Base-by-base conservation (phyloP, 2,113 vertebrate species). In the Tichodroma muraria region DNA sequence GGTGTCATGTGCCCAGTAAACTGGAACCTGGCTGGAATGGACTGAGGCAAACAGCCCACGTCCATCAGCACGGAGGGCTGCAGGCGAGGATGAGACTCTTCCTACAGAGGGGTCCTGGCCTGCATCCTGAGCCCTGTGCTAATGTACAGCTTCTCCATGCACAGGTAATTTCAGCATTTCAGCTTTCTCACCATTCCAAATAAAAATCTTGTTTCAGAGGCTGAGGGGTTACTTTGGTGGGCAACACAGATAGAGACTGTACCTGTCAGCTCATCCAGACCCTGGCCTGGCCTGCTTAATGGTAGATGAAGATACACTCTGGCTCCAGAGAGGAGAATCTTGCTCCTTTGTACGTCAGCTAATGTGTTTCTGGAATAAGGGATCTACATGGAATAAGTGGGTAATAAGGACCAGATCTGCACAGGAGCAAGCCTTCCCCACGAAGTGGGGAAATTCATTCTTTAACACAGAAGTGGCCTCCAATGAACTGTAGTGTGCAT, bases 71-170 rank as follows among this genome's bases (percentile, higher is more conserved):
- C 4, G 0, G 0, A 45, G 35, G 42, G 31, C 24, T 42, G 24
- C 0, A 0, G n/a, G 15, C 35, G 45, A 38, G 23, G 19, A n/a
- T 63, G 31, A 75, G 38, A 15, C 33, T 6, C 0, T 42, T 56
- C 35, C 24, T 66, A 19, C 14, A 50, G 35, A 25, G 30, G 0
- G 1, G 9, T 37, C 33, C 30, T 12, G 6, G 33, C 2, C 2
- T 52, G 71, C 35, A 35, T 22, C 31, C 27, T 2, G 2, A 92
- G 44, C n/a, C 16, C 38, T 35, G 37, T 53, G 45, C 40, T 73
- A 30, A 33, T 18, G 54, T 30, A 50, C 1, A 0, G 13, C 15
- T 17, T 8, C 28, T 59, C 19, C 9, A 8, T 4, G 17, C n/a
- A 59, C 11, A 65, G 54, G 40, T 27, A 56, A 44, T 20, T 47